Evolutionary conservation across 1,140 invertebrate species (phyloP), one percentile per base, ranked within the genome.

Genomic region (Adelges cooleyi): DNA sequence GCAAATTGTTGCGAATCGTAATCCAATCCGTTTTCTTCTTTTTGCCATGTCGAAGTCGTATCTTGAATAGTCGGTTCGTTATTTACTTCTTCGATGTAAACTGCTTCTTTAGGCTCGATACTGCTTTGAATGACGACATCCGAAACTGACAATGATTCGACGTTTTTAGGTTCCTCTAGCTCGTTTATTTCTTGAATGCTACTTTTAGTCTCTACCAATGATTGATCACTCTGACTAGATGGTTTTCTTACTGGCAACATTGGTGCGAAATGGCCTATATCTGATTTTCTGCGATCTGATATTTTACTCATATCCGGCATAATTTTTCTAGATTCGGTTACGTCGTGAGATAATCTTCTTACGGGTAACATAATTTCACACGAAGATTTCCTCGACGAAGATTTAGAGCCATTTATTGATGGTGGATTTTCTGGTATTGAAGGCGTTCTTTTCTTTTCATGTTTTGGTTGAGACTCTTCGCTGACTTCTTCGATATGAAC

Each of bases 241-340:
- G 42, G 42, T 48, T 62, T 44, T 48, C 42, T 62, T 33, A 25
- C 20, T 9, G 56, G 38, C 15, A 62, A 62, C 20, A 62, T 62
- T 13, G 56, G 56, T 9, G 56, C 22, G 3, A 62, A 62, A 29
- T 44, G 42, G 3, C 56, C 56, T 18, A 62, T 29, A 20, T 62
- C 56, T 29, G 56, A 62, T 13, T 62, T 62, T 13, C 56, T 46
- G 15, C 56, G 56, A 62, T 62, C 56, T 20, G 56, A n/a, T 18
- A 62, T 62, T 48, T 62, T 62, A 29, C 56, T 48, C 20, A 62
- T 20, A 46, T 62, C 56, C 1, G 56, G 56, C 56, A 62, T 62
- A 15, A 62, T 62, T 62, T 62, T 62, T 20, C 56, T 62, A 5
- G 56, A 62, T 18, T 62, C 56, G 9, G 56, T 62, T 9, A 62